Base-by-base conservation (phyloP, 2,888 invertebrate genomes). In the Anaspis maculata region DNA sequence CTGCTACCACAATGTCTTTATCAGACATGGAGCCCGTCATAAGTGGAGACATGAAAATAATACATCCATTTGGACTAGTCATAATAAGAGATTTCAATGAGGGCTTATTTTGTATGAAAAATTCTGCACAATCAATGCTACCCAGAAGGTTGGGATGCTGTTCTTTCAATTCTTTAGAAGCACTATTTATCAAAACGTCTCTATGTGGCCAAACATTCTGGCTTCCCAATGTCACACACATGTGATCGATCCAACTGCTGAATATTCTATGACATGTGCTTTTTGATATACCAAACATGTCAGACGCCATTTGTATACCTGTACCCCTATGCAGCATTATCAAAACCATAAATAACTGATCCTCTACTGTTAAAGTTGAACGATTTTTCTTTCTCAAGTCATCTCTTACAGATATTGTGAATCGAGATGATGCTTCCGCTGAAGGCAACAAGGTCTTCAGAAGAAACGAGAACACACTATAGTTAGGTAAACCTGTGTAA, bases 51-150 rank as follows among this genome's bases (percentile, higher is more conserved):
- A 9, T 9, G 9, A 6, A 19, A 19, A 19, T 19, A 6, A 19
- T 19, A 9, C 5, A 5, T 19, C 19, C 19, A 19, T 5, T 9
- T 6, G 19, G 19, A 16, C 41, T 34, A 4, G 41, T 35, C 27
- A 41, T 45, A 14, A 41, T 23, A 13, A 49, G 27, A 12, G 38
- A 31, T 32, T 45, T 47, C 10, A 45, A 15, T 7, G 42, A 46
- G 12, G 37, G 35, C 7, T 41, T 30, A 26, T 29, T 32, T 34
- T 46, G 37, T 13, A 45, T 32, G 9, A 23, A 15, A 12, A 46
- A 43, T 34, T 38, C 38, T 7, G 38, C 34, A 25, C 38, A 38
- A 15, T 45, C 44, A 24, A 37, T 31, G 23, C 44, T 41, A 12
- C 42, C 45, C 4, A 45, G 22, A 2, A 45, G 35, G 13, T 42